A percentile compares a stretch with the other conserved stretches of the same genome.
Conservation (phyloP, 1,140 invertebrate species). For the Drosophila hydei region DNA sequence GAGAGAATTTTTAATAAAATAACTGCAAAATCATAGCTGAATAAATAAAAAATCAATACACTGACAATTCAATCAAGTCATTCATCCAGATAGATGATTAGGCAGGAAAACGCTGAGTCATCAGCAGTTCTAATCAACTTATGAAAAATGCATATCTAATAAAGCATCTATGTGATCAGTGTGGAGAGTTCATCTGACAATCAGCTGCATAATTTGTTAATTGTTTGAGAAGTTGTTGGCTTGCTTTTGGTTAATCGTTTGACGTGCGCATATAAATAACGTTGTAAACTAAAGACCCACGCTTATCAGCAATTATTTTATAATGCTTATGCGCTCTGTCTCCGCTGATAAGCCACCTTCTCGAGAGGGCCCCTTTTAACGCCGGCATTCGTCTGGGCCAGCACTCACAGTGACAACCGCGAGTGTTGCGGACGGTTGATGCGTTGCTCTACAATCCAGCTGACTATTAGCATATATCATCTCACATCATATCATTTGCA, state of each 20-base stretch:
- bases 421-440: slow-evolving; percentile 65
- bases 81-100: no score
- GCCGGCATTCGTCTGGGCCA: slow-evolving; percentile 12
- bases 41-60: no score
- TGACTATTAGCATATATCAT: slow-evolving; percentile 3
- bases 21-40: no score
- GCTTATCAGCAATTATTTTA: slow-evolving; percentile 67
- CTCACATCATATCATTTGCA: slow-evolving; percentile 22
- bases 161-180: no score
- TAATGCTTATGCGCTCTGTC: slow-evolving; percentile 51
- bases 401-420: slow-evolving; percentile 47
- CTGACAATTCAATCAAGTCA: no score
- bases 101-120: no score
- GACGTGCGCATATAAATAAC: background rate
- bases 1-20: no score
- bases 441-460: slow-evolving; percentile 31
- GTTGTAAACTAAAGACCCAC: slow-evolving; percentile 51
- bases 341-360: slow-evolving; percentile 59
- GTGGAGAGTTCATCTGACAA: background rate
- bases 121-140: no score
- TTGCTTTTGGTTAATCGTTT: background rate
- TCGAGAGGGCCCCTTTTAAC: slow-evolving; percentile 25
- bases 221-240: background rate
- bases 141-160: no score
- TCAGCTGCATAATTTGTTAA: slow-evolving; percentile 38